Evolutionary conservation across 2,113 vertebrate genomes (phyloP).

Genomic region (Chaenogobius annularis): DNA sequence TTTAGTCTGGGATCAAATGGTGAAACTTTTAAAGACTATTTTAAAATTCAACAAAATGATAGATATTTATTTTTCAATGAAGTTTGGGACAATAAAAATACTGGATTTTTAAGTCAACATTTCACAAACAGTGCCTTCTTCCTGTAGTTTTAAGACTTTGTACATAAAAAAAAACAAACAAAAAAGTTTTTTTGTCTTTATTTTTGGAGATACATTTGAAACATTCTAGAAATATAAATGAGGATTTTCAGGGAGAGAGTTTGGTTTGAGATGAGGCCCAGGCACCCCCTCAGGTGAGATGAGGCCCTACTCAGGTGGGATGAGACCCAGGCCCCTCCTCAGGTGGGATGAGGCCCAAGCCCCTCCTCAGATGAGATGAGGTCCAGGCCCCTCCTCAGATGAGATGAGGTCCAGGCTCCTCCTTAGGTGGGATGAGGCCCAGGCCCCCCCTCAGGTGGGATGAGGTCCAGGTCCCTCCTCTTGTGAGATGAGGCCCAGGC

Average conservation of each 20-base stretch:
- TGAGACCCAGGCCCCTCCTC: no score
- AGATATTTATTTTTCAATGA: constrained; percentile 83
- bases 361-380: no score
- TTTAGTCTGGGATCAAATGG: constrained; percentile 61
- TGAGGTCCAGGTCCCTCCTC: no score
- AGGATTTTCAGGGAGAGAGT: constrained; percentile 8
- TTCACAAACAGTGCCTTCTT: constrained; percentile 47
- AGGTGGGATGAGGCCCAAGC: no score
- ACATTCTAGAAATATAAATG: neutral
- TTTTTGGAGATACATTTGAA: neutral
- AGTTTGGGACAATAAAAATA: constrained; percentile 50
- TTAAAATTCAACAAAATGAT: constrained; percentile 69
- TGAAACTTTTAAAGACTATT: constrained; percentile 63
- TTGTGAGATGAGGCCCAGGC: no score
- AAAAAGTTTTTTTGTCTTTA: neutral
- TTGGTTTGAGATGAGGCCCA: neutral
- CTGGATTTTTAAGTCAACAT: constrained; percentile 46
- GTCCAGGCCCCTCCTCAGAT: no score
- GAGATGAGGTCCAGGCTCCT: no score
- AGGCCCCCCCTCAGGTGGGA: no score
- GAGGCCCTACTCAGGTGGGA: no score
- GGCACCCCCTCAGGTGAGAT: no score
- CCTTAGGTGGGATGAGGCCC: no score
- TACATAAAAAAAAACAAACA: neutral
- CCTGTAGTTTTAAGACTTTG: neutral